Base-by-base conservation (phyloP, 2,113 vertebrate species). In the Origma solitaria region DNA sequence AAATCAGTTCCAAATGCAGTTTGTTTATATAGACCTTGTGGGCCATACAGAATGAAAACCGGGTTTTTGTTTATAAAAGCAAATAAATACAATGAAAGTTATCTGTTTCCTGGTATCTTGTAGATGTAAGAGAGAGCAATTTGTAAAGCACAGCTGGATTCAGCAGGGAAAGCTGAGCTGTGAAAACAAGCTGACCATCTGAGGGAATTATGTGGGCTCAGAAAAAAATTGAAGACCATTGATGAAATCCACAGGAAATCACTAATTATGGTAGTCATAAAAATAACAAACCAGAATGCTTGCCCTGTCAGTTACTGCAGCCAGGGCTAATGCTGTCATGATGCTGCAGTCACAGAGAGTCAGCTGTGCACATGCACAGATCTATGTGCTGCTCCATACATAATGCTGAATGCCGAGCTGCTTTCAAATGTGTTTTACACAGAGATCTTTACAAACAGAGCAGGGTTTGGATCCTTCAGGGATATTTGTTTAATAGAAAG, bases 171-270 rank as follows among this genome's bases (percentile, higher is more conserved):
- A 87, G 78, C 58, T 73, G 66, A 42, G 30, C 75, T 88, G 45
- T 66, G 75, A 88, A 80, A 89, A 64, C 27, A 73, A 76, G 68
- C 53, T 62, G 37, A 38, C 66, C 47, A 58, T 66, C 81, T 78
- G 87, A 89, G 35, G n/a, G 45, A 79, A 79, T 38, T 37, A 82
- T 82, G 57, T 53, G 42, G 58, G 35, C 75, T 93, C 49, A 42
- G 58, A 65, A 85, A 82, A 37, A 28, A 60, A 64, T 47, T n/a
- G 21, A 80, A 82, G 66, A 82, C 47, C 50, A 64, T 60, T 30
- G 82, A 82, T 69, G 85, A 94, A 88, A 82, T 93, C 80, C 81
- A 70, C 85, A 81, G 70, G 81, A 92, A 96, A 93, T 95, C 89
- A 73, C 50, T 80, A 66, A 70, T 87, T 76, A 47, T 27, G 42